Evolutionary conservation across 2,888 invertebrate genomes (phyloP), one percentile per base, ranked within the genome.

Genomic region (Argyresthia goedartella): DNA sequence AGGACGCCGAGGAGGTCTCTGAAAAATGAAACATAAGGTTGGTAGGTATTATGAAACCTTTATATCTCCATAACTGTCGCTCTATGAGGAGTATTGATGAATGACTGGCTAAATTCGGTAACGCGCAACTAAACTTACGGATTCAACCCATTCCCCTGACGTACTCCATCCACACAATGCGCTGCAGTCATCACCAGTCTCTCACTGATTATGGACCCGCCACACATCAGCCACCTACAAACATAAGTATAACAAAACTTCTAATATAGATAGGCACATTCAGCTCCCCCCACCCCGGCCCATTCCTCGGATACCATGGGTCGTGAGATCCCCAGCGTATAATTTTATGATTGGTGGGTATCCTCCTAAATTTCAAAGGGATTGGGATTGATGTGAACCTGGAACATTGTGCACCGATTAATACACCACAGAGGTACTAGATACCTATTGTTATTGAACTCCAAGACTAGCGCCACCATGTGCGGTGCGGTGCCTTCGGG

Each of bases 1-100:
- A 43, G 1, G 52, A 57, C 49, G 33, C 70, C 13, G 52, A 71
- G 36, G 64, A 55, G 49, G 16, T 49, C 14, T 2, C 55, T 55
- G 51, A 34, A 48, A 48, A 25, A 25, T 4, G 25, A 6, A 25
- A 25, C 25, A 4, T 25, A 33, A 16, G 8, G 9, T n/a, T n/a
- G n/a, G n/a, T n/a, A 8, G 14, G 16, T 44, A 15, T 44, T 44
- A 15, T 14, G 10, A 8, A 15, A 9, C n/a, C 14, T 6, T 14
- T 44, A 15, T 8, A 9, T 4, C 10, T 9, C 9, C 14, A 39
- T 39, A 39, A n/a, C 3, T 39, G 39, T 9, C 39, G 4, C 39
- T 39, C 10, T 39, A 39, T 39, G 39, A 4, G 25, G 25, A 25
- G 3, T 25, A 25, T 25, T 25, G 25, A 25, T 25, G 6, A 25